Base-by-base conservation (phyloP, 2,113 vertebrate genomes). In the Sturnira hondurensis region DNA sequence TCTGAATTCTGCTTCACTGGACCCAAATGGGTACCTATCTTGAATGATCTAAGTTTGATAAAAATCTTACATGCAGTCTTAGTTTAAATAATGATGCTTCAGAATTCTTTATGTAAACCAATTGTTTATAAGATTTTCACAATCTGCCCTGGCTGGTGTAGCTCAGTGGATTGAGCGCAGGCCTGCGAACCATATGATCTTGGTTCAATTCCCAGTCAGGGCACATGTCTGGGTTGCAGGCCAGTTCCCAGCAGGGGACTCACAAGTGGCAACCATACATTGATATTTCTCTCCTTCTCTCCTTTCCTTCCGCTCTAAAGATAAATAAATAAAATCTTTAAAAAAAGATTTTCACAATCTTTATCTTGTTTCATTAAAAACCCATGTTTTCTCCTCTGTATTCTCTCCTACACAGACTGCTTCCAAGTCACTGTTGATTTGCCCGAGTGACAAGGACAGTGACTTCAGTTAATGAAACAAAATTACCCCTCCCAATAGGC, bases 401-500 rank as follows among this genome's bases (percentile, higher is more conserved):
- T 52, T 77, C 13, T 73, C 84, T 68, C 28, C 20, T 28, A n/a
- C 38, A 63, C 8, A 84, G 28, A 85, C 9, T 47, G 4, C 67
- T 83, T 16, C 54, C 15, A 89, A 86, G 68, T 83, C 87, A 54
- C 54, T 88, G 22, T 28, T 63, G 61, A 88, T 58, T 78, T 94
- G 24, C 54, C 31, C 70, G n/a, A 93, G 58, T 71, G 36, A 86
- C 63, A 73, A 89, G 43, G 45, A 65, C 77, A 88, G 19, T 17
- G 52, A 74, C 47, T 86, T 96, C 38, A 22, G 47, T 86, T 74
- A 65, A 84, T 93, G 41, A 95, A 93, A 78, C 43, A 36, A 54
- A 91, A 84, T 92, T 41, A 68, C 70, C 36, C 12, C 22, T 91
- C 17, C 36, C 41, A 56, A 12, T 63, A 74, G 47, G 16, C 38